Conservation (phyloP, 2,113 vertebrate species). For the Trachemys scripta region DNA sequence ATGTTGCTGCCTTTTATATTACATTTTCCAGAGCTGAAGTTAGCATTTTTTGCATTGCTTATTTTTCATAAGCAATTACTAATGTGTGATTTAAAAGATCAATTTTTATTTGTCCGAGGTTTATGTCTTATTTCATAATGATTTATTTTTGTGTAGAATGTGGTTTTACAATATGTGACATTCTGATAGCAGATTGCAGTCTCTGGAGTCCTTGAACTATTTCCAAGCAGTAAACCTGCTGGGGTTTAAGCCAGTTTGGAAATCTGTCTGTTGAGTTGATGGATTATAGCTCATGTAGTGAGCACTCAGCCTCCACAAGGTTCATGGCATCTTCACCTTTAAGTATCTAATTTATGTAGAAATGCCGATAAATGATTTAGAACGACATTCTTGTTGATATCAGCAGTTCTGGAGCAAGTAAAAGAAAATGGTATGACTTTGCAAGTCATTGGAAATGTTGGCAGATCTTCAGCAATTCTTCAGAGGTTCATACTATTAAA, state of each 20-base stretch:
- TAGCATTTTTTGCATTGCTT: neutral
- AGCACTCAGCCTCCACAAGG: slow-evolving; percentile 49
- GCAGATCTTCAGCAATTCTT: slow-evolving; percentile 26
- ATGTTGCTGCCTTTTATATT: neutral
- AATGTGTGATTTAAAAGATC: slow-evolving; percentile 20
- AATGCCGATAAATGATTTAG: slow-evolving; percentile 71
- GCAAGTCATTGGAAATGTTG: slow-evolving; percentile 54
- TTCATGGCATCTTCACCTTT: slow-evolving; percentile 68
- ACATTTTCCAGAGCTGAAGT: neutral
- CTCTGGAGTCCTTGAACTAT: slow-evolving; percentile 52
- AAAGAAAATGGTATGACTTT: slow-evolving; percentile 24
- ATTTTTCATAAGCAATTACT: slow-evolving; percentile 26
- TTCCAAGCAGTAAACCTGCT: slow-evolving; percentile 33
- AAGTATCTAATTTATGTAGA: slow-evolving; percentile 73
- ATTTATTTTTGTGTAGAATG: slow-evolving; percentile 46
- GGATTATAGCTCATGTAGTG: slow-evolving; percentile 26
- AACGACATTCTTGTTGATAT: slow-evolving; percentile 64
- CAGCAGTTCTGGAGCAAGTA: slow-evolving; percentile 58
- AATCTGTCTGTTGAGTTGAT: slow-evolving; percentile 53
- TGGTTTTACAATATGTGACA: slow-evolving; percentile 35
- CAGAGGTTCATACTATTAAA: neutral
- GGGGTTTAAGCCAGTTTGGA: slow-evolving; percentile 48
- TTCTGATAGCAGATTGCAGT: slow-evolving; percentile 5
- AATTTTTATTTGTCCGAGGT: slow-evolving; percentile 29
- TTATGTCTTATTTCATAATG: slow-evolving; percentile 34